Percentiles rank a stretch among this genome's conserved stretches.
Evolutionary conservation across 2,113 vertebrate genomes (phyloP).

Genomic region (Jacana jacana): DNA sequence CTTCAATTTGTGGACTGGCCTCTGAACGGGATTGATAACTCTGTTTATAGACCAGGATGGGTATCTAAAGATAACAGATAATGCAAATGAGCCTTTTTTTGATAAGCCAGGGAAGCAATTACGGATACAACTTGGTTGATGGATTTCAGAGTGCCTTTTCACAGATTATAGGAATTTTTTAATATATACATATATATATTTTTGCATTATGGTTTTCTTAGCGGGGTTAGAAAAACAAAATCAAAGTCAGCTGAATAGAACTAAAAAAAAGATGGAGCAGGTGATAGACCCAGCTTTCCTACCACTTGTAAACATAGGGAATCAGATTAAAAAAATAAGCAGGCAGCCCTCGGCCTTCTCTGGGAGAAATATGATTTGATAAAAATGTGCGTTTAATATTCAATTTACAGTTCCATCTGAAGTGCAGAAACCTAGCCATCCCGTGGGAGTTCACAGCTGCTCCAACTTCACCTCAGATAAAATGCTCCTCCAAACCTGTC

Average conservation of each 20-base stretch:
- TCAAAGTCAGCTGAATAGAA: background rate
- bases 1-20: constrained; percentile 70
- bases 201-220: constrained; percentile 50
- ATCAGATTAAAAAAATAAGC: constrained; percentile 47
- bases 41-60: constrained; percentile 60
- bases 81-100: constrained; percentile 64
- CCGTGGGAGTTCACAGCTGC: background rate
- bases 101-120: constrained; percentile 64
- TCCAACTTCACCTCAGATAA: constrained; percentile 42
- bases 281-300: constrained; percentile 34
- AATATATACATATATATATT: too few species aligned
- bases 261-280: background rate
- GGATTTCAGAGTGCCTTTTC: constrained; percentile 39
- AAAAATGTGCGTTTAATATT: constrained; percentile 38
- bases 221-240: constrained; percentile 52
- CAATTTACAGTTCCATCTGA: constrained; percentile 41
- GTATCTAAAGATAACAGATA: constrained; percentile 70
- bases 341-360: background rate
- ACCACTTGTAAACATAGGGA: background rate
- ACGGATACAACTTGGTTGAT: constrained; percentile 43
- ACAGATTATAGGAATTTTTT: constrained; percentile 10
- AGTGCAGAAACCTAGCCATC: constrained; percentile 28
- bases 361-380: constrained; percentile 33
- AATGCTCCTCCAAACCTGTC: background rate
- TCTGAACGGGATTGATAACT: constrained; percentile 74